These are phyloP conservation scores for Andricus grossulariae DNA, from an alignment of 1,140 invertebrate species.

Conservation along the genomic window DNA sequence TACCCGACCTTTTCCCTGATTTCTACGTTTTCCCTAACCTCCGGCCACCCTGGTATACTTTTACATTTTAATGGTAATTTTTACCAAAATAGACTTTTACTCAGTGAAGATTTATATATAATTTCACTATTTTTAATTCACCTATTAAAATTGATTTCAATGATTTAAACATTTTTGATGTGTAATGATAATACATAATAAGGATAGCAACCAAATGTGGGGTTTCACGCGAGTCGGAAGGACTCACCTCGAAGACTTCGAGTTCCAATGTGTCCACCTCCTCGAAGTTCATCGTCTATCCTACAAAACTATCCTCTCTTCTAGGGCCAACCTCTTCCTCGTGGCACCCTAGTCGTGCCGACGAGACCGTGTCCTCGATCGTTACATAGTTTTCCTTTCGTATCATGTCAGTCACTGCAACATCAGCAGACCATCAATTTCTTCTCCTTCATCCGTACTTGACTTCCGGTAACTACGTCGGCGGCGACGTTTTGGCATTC, in stretches of 20 bases:
- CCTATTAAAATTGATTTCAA: too few relatives aligned
- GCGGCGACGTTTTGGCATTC: slow-evolving; percentile 44
- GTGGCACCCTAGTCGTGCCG: slow-evolving; percentile 62
- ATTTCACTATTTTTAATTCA: too few relatives aligned
- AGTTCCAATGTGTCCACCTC: slow-evolving; percentile 71
- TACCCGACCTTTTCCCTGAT: too few relatives aligned
- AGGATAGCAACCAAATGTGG: not conserved
- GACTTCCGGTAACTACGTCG: slow-evolving; percentile 36
- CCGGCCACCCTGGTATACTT: too few relatives aligned
- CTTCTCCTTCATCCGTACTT: slow-evolving; percentile 41
- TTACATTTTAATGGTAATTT: too few relatives aligned
- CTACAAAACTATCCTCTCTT: slow-evolving; percentile 66
- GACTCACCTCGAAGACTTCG: slow-evolving; percentile 75
- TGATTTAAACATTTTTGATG: not conserved
- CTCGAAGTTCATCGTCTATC: slow-evolving; percentile 69
- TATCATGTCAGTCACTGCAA: slow-evolving; percentile 58
- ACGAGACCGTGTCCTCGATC: slow-evolving; percentile 62
- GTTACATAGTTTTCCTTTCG: slow-evolving; percentile 64
- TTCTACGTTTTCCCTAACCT: too few relatives aligned
- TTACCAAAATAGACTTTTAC: too few relatives aligned
- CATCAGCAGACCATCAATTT: slow-evolving; percentile 48
- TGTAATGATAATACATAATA: too few relatives aligned
- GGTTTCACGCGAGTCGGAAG: slow-evolving; percentile 36
- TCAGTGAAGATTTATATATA: too few relatives aligned
- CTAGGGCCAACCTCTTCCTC: slow-evolving; percentile 63